Evolutionary conservation across 2,888 invertebrate species (phyloP), one percentile per base, ranked within the genome.

Genomic region (Coremacera marginata): DNA sequence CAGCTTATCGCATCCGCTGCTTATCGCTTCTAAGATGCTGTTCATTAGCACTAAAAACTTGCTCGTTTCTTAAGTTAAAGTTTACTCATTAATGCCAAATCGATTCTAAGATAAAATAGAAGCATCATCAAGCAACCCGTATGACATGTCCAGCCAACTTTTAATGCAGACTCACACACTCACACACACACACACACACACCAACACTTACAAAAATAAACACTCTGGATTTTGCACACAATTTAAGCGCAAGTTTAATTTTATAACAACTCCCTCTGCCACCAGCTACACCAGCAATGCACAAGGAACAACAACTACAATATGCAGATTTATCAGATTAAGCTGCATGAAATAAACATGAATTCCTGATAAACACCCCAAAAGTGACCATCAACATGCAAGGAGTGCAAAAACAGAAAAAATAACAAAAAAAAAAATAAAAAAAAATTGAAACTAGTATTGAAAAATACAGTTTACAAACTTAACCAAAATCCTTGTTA

Each of bases 21-120:
- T 44, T 44, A 44, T 44, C 44, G 44, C 44, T 65, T 22, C 25
- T n/a, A 52, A 52, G 22, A 62, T 72, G 86, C 82, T 86, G 86
- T 84, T 84, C 85, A 84, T 84, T 84, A 84, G 86, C 84, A 85
- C 86, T 85, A 83, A 84, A 86, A 84, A 82, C 84, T 37, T 57
- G 52, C 55, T 34, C 65, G 65, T n/a, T 3, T 19, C 19, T 31
- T 31, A 11, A 11, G 19, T n/a, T 37, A 19, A 71, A 71, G 71
- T 37, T 71, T 34, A 22, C 34, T 60, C 57, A 37, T 25, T 37
- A 37, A 51, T 60, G 60, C 49, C 57, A 34, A 71, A 71, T 71
- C 19, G 71, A 71, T 71, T 31, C 25, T 34, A 22, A 57, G 71
- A 71, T 71, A 71, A 70, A 34, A 44, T 11, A 22, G 67, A 52